Evolutionary conservation across 2,113 vertebrate genomes (phyloP).

Genomic region (Lagopus muta): DNA sequence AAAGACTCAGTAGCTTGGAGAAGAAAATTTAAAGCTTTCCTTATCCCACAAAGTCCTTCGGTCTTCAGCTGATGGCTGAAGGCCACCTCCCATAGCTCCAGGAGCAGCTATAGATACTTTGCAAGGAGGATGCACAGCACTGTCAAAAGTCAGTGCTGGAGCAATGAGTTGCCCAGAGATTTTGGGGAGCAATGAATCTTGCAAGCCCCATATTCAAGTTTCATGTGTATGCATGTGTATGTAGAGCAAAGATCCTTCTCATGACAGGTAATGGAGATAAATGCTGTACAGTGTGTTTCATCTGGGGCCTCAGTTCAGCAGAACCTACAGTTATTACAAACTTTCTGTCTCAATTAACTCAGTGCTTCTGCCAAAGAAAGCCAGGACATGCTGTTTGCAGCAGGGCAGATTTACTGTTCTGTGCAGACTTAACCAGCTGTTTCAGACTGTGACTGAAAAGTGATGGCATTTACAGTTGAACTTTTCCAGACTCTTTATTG

Average conservation of each 20-base stretch:
- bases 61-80: neutral
- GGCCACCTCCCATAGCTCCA: neutral
- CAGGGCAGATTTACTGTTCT: neutral
- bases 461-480: constrained; percentile 4
- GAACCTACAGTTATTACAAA: neutral
- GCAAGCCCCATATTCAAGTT: neutral
- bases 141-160: neutral
- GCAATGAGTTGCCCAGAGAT: neutral
- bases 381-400: neutral
- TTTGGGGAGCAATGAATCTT: neutral
- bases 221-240: neutral
- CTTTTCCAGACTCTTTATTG: neutral
- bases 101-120: neutral
- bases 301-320: neutral
- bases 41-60: neutral
- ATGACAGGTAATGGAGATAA: constrained; percentile 3
- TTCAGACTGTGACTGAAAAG: neutral
- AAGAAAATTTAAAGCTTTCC: neutral
- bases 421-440: constrained; percentile 23
- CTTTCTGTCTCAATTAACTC: constrained; percentile 47
- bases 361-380: constrained; percentile 13
- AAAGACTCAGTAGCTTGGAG: neutral
- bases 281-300: neutral
- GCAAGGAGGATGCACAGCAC: neutral
- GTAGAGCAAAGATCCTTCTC: neutral